Evolutionary conservation across 2,888 invertebrate genomes (phyloP), one percentile per base, ranked within the genome.

Genomic region (Lasioglossum marginatum): DNA sequence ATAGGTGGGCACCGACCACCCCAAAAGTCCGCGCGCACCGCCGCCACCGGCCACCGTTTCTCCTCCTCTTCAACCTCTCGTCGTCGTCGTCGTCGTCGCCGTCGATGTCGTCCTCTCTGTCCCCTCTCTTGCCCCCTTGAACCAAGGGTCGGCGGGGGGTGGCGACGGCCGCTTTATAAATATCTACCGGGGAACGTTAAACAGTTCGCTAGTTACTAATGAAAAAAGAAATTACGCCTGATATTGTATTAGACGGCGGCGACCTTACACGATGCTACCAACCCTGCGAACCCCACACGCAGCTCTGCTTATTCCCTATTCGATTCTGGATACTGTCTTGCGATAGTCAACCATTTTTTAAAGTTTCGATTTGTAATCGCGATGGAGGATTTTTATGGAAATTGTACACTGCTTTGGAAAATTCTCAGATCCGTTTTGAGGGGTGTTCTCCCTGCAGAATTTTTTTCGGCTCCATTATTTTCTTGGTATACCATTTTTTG

Each of bases 1-100:
- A 93, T 93, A 93, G 94, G 93, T 93, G 93, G 93, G 92, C 92
- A 92, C 87, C 90, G 83, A 90, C 91, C 91, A 92, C 88, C 92
- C 91, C 88, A 92, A 91, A 92, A 91, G 92, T 91, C 91, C 90
- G 90, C 89, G 89, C 90, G 89, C 90, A 83, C 89, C 80, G 85
- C 83, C 89, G 82, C 82, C 85, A 57, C 72, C 86, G 52, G 12
- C 86, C 83, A 79, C 82, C 83, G 82, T 52, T 66, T 68, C 77
- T 70, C 52, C 63, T 57, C 76, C 75, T 74, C 75, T 68, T 68
- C 71, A 68, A 75, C 78, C 66, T 78, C 79, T 77, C 71, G 82
- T 52, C 52, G 57, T 16, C 73, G 60, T 66, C 76, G n/a, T 60
- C 77, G 72, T 70, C 71, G 63, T 77, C 76, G 60, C 60, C 71